A percentile compares a stretch with the other conserved stretches of the same genome.
Evolutionary conservation across 2,797 vertebrate genomes (phyloP).

Genomic region (Acipenser oxyrinchus): DNA sequence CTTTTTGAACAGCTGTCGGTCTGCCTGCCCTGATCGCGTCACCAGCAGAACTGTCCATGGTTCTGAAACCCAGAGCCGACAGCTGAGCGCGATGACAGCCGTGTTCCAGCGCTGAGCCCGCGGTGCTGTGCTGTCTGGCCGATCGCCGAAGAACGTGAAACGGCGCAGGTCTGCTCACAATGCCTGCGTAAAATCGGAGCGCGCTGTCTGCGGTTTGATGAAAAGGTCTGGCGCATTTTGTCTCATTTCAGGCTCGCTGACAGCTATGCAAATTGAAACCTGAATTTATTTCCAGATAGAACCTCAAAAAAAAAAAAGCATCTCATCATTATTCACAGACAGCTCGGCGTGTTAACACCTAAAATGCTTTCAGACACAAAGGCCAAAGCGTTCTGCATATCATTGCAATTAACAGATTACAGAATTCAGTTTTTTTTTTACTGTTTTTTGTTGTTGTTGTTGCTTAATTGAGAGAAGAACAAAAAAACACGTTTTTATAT

Average conservation of each 20-base stretch:
- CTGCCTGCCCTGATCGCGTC: too few relatives aligned
- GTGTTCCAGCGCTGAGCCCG: too few relatives aligned
- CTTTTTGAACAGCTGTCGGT: too few relatives aligned
- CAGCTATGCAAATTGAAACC: conserved; percentile 10
- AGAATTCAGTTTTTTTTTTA: not conserved
- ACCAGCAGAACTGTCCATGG: too few relatives aligned
- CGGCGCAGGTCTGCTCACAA: not conserved
- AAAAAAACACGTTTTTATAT: not conserved
- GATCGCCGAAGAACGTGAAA: too few relatives aligned
- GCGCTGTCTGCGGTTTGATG: not conserved
- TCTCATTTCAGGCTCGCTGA: conserved; percentile 2
- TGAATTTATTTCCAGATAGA: conserved; percentile 7
- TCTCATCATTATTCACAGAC: conserved; percentile 4
- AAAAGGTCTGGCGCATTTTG: not conserved
- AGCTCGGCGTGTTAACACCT: not conserved
- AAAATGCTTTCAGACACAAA: conserved; percentile 4
- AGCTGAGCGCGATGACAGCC: too few relatives aligned
- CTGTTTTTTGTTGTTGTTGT: not conserved
- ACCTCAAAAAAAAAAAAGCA: not conserved
- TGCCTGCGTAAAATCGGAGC: not conserved
- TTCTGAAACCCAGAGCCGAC: too few relatives aligned
- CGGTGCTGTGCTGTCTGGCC: too few relatives aligned
- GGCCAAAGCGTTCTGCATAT: conserved; percentile 7
- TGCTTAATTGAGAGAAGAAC: conserved; percentile 1
- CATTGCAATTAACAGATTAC: conserved; percentile 10